Base-by-base conservation (phyloP, 2,888 invertebrate species). In the Ditylenchus weischeri region DNA sequence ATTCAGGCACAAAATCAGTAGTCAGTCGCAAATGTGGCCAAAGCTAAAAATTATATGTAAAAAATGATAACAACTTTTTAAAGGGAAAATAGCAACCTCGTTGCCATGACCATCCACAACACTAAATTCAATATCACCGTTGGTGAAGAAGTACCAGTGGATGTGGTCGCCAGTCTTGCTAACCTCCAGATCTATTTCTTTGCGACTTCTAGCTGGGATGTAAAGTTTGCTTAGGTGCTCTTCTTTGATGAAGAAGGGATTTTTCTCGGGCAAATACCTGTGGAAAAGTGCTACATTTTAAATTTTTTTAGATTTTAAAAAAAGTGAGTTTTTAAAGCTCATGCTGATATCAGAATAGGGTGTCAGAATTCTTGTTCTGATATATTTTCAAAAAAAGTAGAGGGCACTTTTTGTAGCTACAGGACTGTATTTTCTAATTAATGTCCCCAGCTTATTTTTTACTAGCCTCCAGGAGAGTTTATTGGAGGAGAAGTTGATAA, bases 1-100 rank as follows among this genome's bases (percentile, higher is more conserved):
- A 76, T 57, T 80, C 80, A 1, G 80, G 80, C 47, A 78, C 77
- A 58, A 73, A 77, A 19, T 80, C 80, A 18, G 80, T 80, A 13
- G 71, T 62, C 51, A 78, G 69, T 11, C 80, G 77, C 66, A 78
- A 76, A 13, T 73, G 71, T 50, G 80, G 80, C 72, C 70, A 78
- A 19, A 78, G 71, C 75, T 68, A 29, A 11, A 35, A 19, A 49
- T 23, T 18, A 18, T 29, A 51, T 38, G 23, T 38, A 49, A 43
- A 57, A 8, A n/a, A 18, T 6, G 29, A 59, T 7, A 29, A 36
- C 50, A 15, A 7, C 7, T 58, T 58, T 57, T 38, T 47, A 62
- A 36, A 36, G 35, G 36, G 50, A 21, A 57, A 54, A 35, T 8
- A 60, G 13, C 18, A 13, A 67, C 67, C 67, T 67, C 67, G 19